These are phyloP conservation scores for Pocillopora damicornis DNA, from an alignment of 64 coral and sea anemone species.

Conservation along the genomic window DNA sequence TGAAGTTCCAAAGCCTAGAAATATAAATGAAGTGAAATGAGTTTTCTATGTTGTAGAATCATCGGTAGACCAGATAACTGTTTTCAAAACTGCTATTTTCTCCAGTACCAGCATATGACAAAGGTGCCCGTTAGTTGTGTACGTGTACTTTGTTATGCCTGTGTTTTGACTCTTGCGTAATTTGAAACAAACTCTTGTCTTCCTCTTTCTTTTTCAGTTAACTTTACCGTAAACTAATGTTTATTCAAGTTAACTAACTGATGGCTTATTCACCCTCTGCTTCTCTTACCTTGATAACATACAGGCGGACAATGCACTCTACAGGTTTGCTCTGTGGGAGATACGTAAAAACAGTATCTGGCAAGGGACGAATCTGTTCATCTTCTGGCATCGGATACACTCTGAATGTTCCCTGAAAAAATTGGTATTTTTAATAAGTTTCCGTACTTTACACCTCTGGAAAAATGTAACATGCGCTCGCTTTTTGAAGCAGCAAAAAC, in stretches of 20 bases:
- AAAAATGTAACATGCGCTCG: no score
- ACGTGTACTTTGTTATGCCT: no score
- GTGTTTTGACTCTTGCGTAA: no score
- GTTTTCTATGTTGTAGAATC: not conserved
- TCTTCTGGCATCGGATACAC: constrained; percentile 88
- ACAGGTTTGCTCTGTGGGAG: constrained; percentile 72
- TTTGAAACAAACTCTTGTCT: not conserved
- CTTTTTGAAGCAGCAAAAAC: not conserved
- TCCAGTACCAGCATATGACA: no score
- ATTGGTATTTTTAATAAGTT: not conserved
- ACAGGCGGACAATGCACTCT: constrained; percentile 74
- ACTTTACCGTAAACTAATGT: not conserved
- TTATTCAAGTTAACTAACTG: no score
- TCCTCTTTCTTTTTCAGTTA: not conserved
- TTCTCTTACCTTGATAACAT: constrained; percentile 79
- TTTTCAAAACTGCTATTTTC: no score
- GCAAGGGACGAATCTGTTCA: constrained; percentile 46
- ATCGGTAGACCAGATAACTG: not conserved
- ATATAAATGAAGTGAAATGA: not conserved
- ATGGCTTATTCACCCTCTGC: not conserved
- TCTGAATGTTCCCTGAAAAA: constrained; percentile 75
- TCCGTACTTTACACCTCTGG: no score
- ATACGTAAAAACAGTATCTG: constrained; percentile 74
- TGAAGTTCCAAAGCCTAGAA: constrained; percentile 23
- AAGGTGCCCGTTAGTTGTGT: no score